Base-by-base conservation (phyloP, 2,797 vertebrate species). In the Macrochelys suwanniensis region DNA sequence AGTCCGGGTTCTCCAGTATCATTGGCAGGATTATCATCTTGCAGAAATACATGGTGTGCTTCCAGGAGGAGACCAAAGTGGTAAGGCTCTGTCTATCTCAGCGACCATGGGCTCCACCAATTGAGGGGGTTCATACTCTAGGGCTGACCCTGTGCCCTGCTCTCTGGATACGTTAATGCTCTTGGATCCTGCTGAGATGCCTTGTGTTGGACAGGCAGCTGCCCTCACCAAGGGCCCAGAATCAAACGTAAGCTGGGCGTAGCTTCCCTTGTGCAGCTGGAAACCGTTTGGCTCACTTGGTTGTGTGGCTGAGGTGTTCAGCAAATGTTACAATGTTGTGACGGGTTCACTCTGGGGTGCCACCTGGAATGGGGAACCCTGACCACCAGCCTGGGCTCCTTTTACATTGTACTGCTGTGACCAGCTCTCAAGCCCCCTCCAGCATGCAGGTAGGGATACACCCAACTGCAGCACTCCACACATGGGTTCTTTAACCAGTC, bases 21-120 rank as follows among this genome's bases (percentile, higher is more conserved):
- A 31, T 85, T 81, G 96, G 96, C 93, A 95, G 96, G 79, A 94
- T 97, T 65, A 95, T 97, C 0, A 77, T 97, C 87, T n/a, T 97
- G 92, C 96, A 97, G 90, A 96, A 95, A 87, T 97, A 97, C 91
- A 94, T 83, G 0, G 90, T 97, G 94, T 97, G 96, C 91, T 97
- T 97, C 87, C 96, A 49, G 76, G 95, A 96, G 1, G 93, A 96
- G 85, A 65, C 88, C 85, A 96, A 84, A 26, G 93, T 88, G 93
- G 97, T 97, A 47, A 93, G 96, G 42, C 80, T 4, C 42, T 23
- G 5, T 45, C 42, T 16, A 84, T 42, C 77, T 92, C 42, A 54
- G 50, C 8, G 10, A 37, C 37, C 68, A 17, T n/a, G 17, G n/a
- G 4, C 21, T 17, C 15, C 33, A 9, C 3, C 6, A 42, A 37